These are phyloP conservation scores for Drosophila lacicola DNA, from an alignment of 2,888 invertebrate species.

Conservation along the genomic window DNA sequence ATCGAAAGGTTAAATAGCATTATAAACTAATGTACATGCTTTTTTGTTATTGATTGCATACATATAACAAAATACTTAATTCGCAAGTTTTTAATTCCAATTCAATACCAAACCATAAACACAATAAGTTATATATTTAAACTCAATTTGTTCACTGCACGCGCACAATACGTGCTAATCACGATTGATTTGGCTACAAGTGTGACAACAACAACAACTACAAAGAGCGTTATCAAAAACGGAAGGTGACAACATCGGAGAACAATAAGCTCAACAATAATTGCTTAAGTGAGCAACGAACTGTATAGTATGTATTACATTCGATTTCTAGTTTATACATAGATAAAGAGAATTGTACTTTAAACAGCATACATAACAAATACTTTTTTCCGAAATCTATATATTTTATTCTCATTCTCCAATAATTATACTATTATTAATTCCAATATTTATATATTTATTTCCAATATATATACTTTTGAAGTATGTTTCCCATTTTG, in stretches of 20 bases:
- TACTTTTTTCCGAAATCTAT: no score
- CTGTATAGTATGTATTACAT: background rate
- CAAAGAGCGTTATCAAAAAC: conserved; percentile 47
- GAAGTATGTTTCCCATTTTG: no score
- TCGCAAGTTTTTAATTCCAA: conserved; percentile 26
- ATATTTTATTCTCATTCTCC: no score
- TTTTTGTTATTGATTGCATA: background rate
- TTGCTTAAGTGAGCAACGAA: conserved; percentile 5
- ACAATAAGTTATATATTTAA: conserved; percentile 23
- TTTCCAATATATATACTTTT: no score
- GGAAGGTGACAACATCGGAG: conserved; percentile 58
- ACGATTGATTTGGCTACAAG: conserved; percentile 65
- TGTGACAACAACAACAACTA: conserved; percentile 42
- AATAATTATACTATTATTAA: no score
- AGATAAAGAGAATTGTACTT: background rate
- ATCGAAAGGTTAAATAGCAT: background rate
- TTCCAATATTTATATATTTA: no score
- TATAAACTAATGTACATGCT: background rate
- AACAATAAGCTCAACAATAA: conserved; percentile 12
- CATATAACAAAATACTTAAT: conserved; percentile 3
- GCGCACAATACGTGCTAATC: conserved; percentile 69
- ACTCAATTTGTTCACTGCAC: conserved; percentile 51
- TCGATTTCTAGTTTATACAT: background rate
- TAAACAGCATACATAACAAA: no score
- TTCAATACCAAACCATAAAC: conserved; percentile 13